These are phyloP conservation scores for Rotaria socialis DNA, from an alignment of 2,888 invertebrate species.

Conservation along the genomic window DNA sequence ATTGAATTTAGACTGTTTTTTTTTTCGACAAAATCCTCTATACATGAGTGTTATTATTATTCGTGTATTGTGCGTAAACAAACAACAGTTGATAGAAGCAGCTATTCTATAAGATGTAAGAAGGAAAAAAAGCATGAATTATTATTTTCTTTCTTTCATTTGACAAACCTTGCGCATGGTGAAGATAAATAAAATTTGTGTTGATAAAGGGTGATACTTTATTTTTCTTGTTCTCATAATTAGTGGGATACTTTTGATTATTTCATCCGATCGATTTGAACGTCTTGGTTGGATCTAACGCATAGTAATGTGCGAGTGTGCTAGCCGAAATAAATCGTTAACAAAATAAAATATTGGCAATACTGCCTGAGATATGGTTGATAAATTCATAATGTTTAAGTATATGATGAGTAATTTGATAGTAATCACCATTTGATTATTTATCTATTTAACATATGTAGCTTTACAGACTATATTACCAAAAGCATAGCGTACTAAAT, in stretches of 20 bases:
- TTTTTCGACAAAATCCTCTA: neutral
- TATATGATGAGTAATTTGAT: constrained; percentile 13
- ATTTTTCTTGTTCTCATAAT: neutral
- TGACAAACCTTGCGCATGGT: neutral
- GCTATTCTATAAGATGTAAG: neutral
- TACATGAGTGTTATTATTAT: neutral
- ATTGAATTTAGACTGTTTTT: neutral
- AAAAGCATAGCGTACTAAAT: neutral
- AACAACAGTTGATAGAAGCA: neutral
- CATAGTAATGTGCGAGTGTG: neutral
- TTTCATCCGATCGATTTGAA: no score
- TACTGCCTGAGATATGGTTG: neutral
- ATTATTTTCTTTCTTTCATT: neutral
- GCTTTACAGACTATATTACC: constrained; percentile 13
- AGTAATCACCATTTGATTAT: neutral
- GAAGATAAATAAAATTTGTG: neutral
- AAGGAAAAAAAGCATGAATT: neutral
- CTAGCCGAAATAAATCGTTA: neutral
- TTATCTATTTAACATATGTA: neutral
- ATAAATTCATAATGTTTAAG: constrained; percentile 10
- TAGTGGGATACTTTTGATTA: no score
- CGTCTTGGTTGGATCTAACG: no score
- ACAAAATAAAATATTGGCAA: neutral
- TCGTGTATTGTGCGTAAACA: neutral
- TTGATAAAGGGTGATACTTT: neutral